A percentile compares a stretch with the other conserved stretches of the same genome.
These are phyloP conservation scores for Argyresthia goedartella DNA, from an alignment of 2,888 invertebrate genomes.

Conservation along the genomic window DNA sequence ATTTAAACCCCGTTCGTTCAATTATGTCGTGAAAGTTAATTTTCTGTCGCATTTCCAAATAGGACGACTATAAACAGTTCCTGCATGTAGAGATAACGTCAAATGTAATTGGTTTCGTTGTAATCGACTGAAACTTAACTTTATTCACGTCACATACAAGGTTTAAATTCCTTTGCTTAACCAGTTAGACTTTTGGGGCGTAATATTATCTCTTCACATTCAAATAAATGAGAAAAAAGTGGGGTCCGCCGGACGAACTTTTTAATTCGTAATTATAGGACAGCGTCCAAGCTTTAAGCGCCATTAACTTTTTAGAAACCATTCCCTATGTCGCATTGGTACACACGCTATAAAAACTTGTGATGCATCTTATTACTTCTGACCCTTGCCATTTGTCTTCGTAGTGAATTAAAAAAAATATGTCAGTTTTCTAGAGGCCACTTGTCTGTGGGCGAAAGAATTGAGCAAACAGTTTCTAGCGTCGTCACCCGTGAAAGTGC, in stretches of 20 bases:
- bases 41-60: slow-evolving; percentile 43
- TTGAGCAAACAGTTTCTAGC: background rate
- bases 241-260: slow-evolving; percentile 59
- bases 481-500: slow-evolving; percentile 27
- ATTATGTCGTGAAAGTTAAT: slow-evolving; percentile 43
- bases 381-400: slow-evolving; percentile 1
- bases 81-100: slow-evolving; percentile 54
- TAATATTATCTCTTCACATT: slow-evolving; percentile 59
- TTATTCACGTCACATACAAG: slow-evolving; percentile 15
- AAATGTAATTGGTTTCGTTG: slow-evolving; percentile 46
- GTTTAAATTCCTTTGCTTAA: background rate
- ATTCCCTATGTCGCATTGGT: slow-evolving; percentile 48
- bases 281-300: slow-evolving; percentile 63
- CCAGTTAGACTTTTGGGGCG: slow-evolving; percentile 34
- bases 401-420: background rate
- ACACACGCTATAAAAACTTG: background rate
- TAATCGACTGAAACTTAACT: slow-evolving; percentile 23
- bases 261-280: slow-evolving; percentile 71
- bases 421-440: background rate
- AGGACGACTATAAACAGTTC: slow-evolving; percentile 46
- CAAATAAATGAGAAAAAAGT: slow-evolving; percentile 67
- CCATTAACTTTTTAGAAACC: slow-evolving; percentile 63
- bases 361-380: slow-evolving; percentile 3
- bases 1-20: background rate
- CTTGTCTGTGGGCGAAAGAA: background rate